These are phyloP conservation scores for Stramonita haemastoma DNA, from an alignment of 2,888 invertebrate genomes.

Conservation along the genomic window DNA sequence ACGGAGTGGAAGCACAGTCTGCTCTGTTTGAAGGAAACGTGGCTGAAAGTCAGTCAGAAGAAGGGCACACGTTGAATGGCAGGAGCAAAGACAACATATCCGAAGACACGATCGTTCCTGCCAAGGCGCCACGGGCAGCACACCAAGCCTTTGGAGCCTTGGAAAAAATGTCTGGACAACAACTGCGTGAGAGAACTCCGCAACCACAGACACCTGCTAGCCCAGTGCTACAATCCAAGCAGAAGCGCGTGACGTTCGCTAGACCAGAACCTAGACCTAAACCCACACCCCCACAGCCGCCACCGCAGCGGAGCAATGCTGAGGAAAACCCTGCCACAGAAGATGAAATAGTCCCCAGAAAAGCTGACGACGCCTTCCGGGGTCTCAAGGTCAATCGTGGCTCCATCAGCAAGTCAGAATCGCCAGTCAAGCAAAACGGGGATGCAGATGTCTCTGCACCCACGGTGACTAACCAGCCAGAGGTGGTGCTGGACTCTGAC, in stretches of 20 bases:
- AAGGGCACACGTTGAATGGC: background rate
- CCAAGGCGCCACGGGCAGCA: background rate
- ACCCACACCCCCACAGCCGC: no score
- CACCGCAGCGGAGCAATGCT: background rate
- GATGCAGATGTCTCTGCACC: background rate
- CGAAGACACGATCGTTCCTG: background rate
- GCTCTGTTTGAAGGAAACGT: background rate
- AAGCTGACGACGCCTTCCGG: background rate
- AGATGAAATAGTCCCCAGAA: slow-evolving; percentile 7
- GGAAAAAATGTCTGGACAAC: background rate
- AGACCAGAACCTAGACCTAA: background rate
- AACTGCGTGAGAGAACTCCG: background rate
- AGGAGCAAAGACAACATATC: no score
- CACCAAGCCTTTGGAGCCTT: background rate
- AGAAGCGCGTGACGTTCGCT: background rate
- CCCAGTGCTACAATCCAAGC: background rate
- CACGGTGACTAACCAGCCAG: background rate
- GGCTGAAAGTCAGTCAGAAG: background rate
- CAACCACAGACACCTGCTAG: background rate
- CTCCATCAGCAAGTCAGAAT: background rate
- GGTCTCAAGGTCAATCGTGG: background rate
- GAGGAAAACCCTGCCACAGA: background rate
- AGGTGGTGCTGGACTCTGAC: background rate
- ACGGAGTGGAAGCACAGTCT: background rate
- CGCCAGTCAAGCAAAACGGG: background rate